A percentile compares a stretch with the other conserved stretches of the same genome.
Conservation (phyloP, 1,140 invertebrate species). For the Spodoptera frugiperda region DNA sequence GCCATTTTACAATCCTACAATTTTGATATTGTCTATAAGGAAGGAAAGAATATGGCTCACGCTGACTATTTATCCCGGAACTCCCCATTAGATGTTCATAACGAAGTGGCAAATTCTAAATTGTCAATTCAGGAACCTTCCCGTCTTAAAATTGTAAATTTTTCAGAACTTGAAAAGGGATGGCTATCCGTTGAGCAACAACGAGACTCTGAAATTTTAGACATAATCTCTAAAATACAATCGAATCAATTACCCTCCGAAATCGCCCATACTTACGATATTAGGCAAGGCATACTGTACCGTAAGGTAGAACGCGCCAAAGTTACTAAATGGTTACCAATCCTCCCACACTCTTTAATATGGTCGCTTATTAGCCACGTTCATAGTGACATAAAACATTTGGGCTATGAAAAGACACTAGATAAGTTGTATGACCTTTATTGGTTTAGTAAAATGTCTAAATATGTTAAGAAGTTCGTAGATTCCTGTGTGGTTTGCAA, state of each 20-base stretch:
- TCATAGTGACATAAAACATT: constrained; percentile 49
- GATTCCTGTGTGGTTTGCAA: constrained; percentile 53
- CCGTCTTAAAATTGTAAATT: too few species aligned
- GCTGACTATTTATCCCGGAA: constrained; percentile 40
- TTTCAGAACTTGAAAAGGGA: constrained; percentile 3
- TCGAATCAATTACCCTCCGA: not conserved
- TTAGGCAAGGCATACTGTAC: constrained; percentile 1
- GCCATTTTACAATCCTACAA: constrained; percentile 68
- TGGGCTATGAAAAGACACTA: constrained; percentile 51
- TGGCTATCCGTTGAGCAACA: constrained; percentile 18
- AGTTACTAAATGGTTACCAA: not conserved
- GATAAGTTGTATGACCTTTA: constrained; percentile 57
- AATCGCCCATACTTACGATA: not conserved
- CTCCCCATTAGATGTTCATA: too few species aligned
- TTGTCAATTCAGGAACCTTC: too few species aligned
- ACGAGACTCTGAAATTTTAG: not conserved
- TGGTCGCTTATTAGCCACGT: constrained; percentile 47
- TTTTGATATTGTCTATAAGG: constrained; percentile 55
- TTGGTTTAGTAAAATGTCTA: constrained; percentile 58
- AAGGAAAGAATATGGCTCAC: constrained; percentile 47
- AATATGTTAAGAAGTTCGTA: constrained; percentile 57
- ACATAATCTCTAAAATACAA: not conserved
- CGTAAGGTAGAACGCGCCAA: constrained; percentile 5
- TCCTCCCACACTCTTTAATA: not conserved
- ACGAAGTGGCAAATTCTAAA: too few species aligned